Percentiles rank a stretch among this genome's conserved stretches.
Evolutionary conservation across 2,888 invertebrate species (phyloP).

Genomic region (Drosophila anomelani): DNA sequence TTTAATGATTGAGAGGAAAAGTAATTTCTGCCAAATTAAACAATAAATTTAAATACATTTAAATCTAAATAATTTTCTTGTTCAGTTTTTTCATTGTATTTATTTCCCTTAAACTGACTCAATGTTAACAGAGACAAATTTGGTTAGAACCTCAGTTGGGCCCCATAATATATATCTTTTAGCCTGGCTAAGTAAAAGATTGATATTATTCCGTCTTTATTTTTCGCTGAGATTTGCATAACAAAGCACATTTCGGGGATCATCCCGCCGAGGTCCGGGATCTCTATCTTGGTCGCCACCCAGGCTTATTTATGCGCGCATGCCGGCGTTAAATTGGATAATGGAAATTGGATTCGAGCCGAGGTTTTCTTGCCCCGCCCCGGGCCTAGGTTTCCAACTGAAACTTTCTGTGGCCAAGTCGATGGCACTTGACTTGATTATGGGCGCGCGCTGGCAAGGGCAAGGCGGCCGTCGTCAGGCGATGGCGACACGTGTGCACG

Average conservation of each 20-base stretch:
- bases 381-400: constrained; percentile 24
- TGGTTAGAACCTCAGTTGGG: too few species aligned
- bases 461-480: constrained; percentile 22
- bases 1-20: not conserved
- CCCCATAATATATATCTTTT: constrained; percentile 8
- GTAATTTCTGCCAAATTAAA: too few species aligned
- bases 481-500: constrained; percentile 63
- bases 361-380: constrained; percentile 29
- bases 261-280: constrained; percentile 11
- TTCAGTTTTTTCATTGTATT: not conserved
- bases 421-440: constrained; percentile 71
- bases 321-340: constrained; percentile 74
- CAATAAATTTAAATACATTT: not conserved
- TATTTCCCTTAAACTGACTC: not conserved
- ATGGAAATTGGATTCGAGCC: constrained; percentile 74
- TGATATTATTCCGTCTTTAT: constrained; percentile 48
- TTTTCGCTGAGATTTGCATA: constrained; percentile 66
- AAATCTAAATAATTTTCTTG: not conserved
- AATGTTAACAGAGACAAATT: not conserved
- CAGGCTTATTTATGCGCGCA: constrained; percentile 67
- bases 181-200: constrained; percentile 49
- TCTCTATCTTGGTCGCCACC: constrained; percentile 11
- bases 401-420: constrained; percentile 41
- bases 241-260: constrained; percentile 52
- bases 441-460: constrained; percentile 13